Conservation (phyloP, 2,113 vertebrate species). For the Mus musculus region GRCm39 chr13:91123001-91123500, state of each 20-base stretch:
- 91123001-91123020: neutral
- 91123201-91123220: neutral
- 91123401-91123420: neutral
- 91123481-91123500: neutral
- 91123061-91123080: neutral
- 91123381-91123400: neutral
- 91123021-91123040: neutral
- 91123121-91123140: neutral
- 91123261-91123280: slow-evolving; percentile 83
- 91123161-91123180: neutral
- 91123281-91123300: slow-evolving; percentile 85
- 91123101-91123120: neutral
- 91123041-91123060: neutral
- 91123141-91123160: neutral
- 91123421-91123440: neutral
- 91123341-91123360: neutral
- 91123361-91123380: neutral
- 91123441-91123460: neutral
- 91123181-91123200: neutral
- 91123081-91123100: neutral
- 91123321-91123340: neutral
- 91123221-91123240: neutral
- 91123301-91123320: slow-evolving; percentile 81
- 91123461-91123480: neutral
- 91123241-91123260: neutral